Conservation (phyloP, 2,797 vertebrate genomes). For the Danio albolineatus region DNA sequence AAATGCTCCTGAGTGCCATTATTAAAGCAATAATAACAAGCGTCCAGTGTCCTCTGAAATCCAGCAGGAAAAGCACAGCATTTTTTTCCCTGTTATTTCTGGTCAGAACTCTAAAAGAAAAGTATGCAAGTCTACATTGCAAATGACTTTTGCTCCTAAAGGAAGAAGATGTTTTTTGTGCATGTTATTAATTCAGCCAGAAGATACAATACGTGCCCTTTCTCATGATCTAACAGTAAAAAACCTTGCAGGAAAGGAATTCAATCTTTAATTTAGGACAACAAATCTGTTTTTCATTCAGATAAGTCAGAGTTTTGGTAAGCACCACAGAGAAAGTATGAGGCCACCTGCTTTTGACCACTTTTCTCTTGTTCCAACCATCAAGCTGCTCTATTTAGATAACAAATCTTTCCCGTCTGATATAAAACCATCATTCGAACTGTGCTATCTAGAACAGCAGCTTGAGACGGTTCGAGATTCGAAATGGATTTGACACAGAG, state of each 20-base stretch:
- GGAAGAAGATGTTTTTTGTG: not conserved
- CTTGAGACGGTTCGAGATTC: conserved; percentile 48
- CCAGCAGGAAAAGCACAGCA: not conserved
- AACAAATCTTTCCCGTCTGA: conserved; percentile 36
- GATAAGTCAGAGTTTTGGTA: conserved; percentile 14
- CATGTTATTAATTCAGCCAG: conserved; percentile 14
- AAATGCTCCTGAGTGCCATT: not conserved
- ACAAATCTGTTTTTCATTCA: conserved; percentile 38
- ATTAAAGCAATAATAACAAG: not conserved
- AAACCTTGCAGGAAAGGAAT: conserved; percentile 15
- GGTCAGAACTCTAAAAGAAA: not conserved
- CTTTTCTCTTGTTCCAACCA: conserved; percentile 25
- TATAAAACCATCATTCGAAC: conserved; percentile 36
- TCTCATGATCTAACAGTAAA: conserved; percentile 30
- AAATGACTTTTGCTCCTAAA: conserved; percentile 3
- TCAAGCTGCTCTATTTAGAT: conserved; percentile 23
- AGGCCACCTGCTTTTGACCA: conserved; percentile 14
- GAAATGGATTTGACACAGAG: conserved; percentile 47
- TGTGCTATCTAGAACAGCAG: conserved; percentile 45
- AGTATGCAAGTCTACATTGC: not conserved
- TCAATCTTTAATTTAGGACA: conserved; percentile 12
- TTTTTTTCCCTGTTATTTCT: conserved; percentile 27
- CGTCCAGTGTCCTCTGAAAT: conserved; percentile 2
- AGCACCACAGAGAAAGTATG: conserved; percentile 32
- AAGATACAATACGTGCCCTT: conserved; percentile 11